These are phyloP conservation scores for Perccottus glenii DNA, from an alignment of 2,113 vertebrate genomes.

Conservation along the genomic window DNA sequence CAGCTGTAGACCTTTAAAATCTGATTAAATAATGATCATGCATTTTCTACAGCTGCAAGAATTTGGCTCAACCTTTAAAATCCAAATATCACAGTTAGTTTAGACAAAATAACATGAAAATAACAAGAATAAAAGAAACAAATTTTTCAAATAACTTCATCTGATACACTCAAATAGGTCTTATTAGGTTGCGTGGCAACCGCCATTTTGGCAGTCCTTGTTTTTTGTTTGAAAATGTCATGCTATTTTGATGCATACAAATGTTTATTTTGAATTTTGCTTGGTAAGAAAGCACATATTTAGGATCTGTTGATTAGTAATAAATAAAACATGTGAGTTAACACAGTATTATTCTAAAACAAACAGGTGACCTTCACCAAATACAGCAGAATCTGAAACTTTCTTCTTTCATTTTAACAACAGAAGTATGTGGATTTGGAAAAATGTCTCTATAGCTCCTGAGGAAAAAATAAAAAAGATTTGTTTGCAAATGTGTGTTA, in stretches of 20 bases:
- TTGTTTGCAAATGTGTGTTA: no score
- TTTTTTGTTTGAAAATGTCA: conserved; percentile 27
- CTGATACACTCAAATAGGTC: conserved; percentile 28
- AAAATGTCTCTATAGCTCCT: no score
- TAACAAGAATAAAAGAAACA: conserved; percentile 4
- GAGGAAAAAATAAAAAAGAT: no score
- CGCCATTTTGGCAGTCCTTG: conserved; percentile 19
- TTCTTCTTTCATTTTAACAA: no score
- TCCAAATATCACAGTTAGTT: conserved; percentile 26
- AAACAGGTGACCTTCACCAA: no score
- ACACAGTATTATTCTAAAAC: no score
- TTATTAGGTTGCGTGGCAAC: conserved; percentile 51
- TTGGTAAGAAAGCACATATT: neutral
- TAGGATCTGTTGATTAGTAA: neutral
- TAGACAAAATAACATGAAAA: conserved; percentile 5
- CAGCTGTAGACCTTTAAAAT: conserved; percentile 29
- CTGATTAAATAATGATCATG: conserved; percentile 28
- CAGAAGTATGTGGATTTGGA: no score
- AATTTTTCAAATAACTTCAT: conserved; percentile 10
- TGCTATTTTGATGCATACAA: conserved; percentile 10
- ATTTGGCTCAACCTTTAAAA: conserved; percentile 23
- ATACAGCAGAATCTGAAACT: no score
- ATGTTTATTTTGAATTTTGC: conserved; percentile 16
- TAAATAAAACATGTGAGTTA: no score
- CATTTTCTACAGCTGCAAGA: conserved; percentile 12